phyloP scores from a whole-genome alignment of 2,113 vertebrate species.

The Corythaixoides concolor region DNA sequence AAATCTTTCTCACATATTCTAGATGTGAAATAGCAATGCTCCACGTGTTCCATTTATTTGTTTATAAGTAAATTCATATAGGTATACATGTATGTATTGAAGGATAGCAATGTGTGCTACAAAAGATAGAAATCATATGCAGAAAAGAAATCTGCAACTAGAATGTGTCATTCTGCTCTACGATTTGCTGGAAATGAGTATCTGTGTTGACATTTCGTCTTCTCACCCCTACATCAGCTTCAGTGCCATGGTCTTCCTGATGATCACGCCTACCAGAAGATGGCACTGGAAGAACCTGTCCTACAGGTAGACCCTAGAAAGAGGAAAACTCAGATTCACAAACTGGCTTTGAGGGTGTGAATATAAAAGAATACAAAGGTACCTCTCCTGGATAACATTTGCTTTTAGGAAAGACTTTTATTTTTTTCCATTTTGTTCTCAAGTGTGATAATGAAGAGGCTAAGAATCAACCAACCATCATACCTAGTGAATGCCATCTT shows the following conservation, averaged over 20 bases:
- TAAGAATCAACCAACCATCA: neutral
- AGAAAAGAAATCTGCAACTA: neutral
- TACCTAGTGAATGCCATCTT: neutral
- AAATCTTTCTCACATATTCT: neutral
- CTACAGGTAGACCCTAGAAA: neutral
- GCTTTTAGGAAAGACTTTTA: neutral
- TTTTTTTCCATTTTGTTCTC: neutral
- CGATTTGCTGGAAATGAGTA: neutral
- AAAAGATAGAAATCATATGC: neutral
- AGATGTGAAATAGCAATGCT: neutral
- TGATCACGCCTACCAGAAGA: neutral
- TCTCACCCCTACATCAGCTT: accelerated
- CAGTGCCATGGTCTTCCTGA: accelerated
- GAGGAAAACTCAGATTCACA: neutral
- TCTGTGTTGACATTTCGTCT: neutral
- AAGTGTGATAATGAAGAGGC: neutral
- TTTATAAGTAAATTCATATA: neutral
- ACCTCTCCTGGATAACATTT: neutral
- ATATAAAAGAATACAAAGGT: neutral
- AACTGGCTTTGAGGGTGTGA: neutral
- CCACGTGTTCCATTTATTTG: neutral
- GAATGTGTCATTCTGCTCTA: neutral
- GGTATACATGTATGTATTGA: neutral
- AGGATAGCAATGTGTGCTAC: neutral
- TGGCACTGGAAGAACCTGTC: neutral